Base-by-base conservation (phyloP, 1,140 invertebrate species). In the Chymomyza costata region DNA sequence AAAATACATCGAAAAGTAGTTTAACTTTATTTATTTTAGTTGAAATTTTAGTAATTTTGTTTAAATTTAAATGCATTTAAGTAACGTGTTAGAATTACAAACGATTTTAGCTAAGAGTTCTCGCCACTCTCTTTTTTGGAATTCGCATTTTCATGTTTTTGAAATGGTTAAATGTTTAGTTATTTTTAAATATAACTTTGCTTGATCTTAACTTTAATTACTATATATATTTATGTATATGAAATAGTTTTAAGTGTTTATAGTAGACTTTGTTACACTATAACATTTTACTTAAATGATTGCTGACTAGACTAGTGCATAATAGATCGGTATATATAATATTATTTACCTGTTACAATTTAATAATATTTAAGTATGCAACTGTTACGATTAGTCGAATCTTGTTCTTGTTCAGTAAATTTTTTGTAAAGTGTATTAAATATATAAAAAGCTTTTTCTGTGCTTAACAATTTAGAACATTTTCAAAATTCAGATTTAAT, bases 51-150 rank as follows among this genome's bases (percentile, higher is more conserved):
- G 31, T 34, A 34, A 6, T 6, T 34, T 73, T 69, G 67, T 64
- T 78, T 68, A 73, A 61, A 65, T 55, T 80, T 80, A 80, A 80
- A 80, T 80, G 73, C 73, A 80, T 73, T 80, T 78, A 80, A 80
- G 73, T 80, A 80, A 80, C 73, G 74, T 80, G 67, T 80, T 65
- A 56, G 56, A 65, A 67, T 73, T 71, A 70, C 51, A 76, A 66
- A 71, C 55, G 51, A 28, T 45, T 21, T 73, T 55, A 51, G 40
- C 50, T 59, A 50, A 14, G 37, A 49, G 41, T 60, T 25, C 3
- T 25, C 8, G 3, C 3, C 21, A 25, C 3, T 3, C 21, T 25
- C 21, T 25, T 25, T 25, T 25, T 25, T 25, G 21, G 21, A 25
- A 25, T 5, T 25, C 3, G 21, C 40, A 37, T 57, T 64, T 31